These are phyloP conservation scores for Centropristis striata DNA, from an alignment of 2,113 vertebrate species.

Conservation along the genomic window DNA sequence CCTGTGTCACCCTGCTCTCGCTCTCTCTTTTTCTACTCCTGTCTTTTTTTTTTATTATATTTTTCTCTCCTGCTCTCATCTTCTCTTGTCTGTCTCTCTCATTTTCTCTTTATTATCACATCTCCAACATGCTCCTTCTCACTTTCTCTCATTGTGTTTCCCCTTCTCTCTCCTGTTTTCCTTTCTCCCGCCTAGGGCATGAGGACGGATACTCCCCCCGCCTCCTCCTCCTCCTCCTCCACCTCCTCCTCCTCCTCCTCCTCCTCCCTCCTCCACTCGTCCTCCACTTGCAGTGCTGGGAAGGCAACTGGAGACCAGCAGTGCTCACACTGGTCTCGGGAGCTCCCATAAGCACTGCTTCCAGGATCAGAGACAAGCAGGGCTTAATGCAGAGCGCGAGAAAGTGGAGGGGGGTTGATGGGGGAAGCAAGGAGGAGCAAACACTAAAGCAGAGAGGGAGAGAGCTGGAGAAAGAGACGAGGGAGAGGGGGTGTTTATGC, in stretches of 20 bases:
- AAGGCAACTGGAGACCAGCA: constrained; percentile 66
- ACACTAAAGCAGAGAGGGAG: constrained; percentile 48
- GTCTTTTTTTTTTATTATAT: constrained; percentile 15
- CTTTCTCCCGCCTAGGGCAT: constrained; percentile 37
- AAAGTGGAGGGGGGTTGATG: constrained; percentile 23
- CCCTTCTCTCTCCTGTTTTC: background rate
- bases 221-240: background rate
- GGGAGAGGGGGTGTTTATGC: constrained; percentile 43
- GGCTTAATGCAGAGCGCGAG: constrained; percentile 68
- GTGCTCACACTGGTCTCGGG: constrained; percentile 56
- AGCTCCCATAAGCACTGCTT: constrained; percentile 72
- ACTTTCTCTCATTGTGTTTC: constrained; percentile 25
- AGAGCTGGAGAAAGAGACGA: constrained; percentile 62
- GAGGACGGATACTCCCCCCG: constrained; percentile 27
- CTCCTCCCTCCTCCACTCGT: constrained; percentile 27
- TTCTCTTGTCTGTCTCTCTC: constrained; percentile 5
- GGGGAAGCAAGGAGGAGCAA: constrained; percentile 63
- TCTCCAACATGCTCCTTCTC: constrained; percentile 43
- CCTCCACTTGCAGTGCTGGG: constrained; percentile 44
- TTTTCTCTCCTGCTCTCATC: constrained; percentile 29
- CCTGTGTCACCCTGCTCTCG: constrained; percentile 20
- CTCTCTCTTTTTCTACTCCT: constrained; percentile 28
- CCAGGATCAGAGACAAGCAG: constrained; percentile 70
- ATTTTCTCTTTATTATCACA: constrained; percentile 24
- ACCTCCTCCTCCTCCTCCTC: background rate